phyloP scores from a whole-genome alignment of 2,888 invertebrate genomes.

The Stomorhina lunata region DNA sequence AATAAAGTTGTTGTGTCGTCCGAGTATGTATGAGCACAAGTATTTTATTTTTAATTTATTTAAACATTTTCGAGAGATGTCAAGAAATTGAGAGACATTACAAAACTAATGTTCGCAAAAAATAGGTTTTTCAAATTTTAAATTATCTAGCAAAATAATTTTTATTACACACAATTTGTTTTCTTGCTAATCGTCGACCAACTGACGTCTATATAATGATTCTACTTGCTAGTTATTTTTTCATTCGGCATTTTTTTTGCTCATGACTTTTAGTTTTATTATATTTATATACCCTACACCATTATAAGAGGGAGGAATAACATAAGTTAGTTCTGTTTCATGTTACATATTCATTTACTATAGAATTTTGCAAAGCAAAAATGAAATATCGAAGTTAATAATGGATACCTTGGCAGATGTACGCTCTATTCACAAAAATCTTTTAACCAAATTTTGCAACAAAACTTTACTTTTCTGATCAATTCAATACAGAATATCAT shows the following conservation, averaged over 20 bases:
- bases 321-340: too few species aligned
- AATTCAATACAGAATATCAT: too few species aligned
- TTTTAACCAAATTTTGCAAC: too few species aligned
- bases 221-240: conserved; percentile 10
- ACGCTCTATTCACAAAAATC: too few species aligned
- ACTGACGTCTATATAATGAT: conserved; percentile 29
- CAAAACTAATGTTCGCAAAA: not conserved
- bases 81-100: not conserved
- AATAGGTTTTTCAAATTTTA: too few species aligned
- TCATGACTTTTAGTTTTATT: conserved; percentile 19
- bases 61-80: too few species aligned
- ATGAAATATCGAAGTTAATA: too few species aligned
- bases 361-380: not conserved
- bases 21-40: not conserved
- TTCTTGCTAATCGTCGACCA: not conserved
- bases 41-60: not conserved
- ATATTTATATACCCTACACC: not conserved
- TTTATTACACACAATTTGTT: not conserved
- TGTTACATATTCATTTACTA: too few species aligned
- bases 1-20: conserved; percentile 1
- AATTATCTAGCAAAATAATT: too few species aligned
- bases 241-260: not conserved
- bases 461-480: too few species aligned
- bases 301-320: too few species aligned
- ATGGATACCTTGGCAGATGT: too few species aligned